Base-by-base conservation (phyloP, 2,113 vertebrate genomes). In the Tetrax tetrax region DNA sequence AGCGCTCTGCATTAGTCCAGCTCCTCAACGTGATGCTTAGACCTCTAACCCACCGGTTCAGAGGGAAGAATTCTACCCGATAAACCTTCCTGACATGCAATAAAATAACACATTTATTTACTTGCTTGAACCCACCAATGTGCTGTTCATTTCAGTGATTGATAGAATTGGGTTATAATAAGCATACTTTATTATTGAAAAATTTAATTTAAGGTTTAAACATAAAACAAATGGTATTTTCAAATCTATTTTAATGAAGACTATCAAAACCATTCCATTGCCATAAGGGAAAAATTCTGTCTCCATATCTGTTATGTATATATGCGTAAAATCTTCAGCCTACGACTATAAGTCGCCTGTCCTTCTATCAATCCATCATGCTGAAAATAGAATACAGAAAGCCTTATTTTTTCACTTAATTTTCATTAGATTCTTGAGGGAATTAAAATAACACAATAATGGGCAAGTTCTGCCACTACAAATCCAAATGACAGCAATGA, bases 211-310 rank as follows among this genome's bases (percentile, higher is more conserved):
- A 97, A 95, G 92, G 90, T 96, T 97, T 97, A 97, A 97, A 96
- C 96, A 96, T 95, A 97, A 97, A 97, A 96, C 95, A 96, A 97
- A 97, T 97, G 95, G 95, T 96, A 96, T 96, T 97, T 97, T 95
- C 87, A 96, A 95, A 95, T 97, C 83, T 97, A 82, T 96, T 97
- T 97, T 97, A 96, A 97, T 94, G 94, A 95, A 92, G 92, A 96
- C 93, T 96, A 97, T 96, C 91, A 96, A 96, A 97, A 96, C 96
- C 95, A 97, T 95, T 96, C 95, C 94, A 95, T 83, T 88, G 94
- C 94, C 94, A 95, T 96, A 83, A 97, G 95, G 90, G 95, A 97
- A 97, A 96, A 96, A 97, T 96, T 95, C 93, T 97, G 86, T 87
- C 95, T 97, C 95, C 90, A 43, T 95, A 96, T 95, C 90, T 97